These are phyloP conservation scores for Ciona savignyi DNA, from an alignment of 23 tunicate species.

Conservation along the genomic window DNA sequence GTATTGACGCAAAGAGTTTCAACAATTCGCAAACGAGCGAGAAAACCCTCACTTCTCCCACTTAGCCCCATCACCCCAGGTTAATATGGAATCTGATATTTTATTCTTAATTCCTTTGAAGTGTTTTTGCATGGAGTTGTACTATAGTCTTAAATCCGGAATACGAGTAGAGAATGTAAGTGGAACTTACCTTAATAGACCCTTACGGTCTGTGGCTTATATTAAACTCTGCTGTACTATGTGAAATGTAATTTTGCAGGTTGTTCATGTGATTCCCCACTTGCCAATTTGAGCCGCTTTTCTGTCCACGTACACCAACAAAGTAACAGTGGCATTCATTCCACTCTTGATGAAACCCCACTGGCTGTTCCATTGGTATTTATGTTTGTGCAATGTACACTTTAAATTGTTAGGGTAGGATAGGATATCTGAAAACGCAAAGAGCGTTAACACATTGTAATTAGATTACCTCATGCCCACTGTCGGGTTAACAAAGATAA, in stretches of 20 bases:
- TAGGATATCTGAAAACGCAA: too few species aligned
- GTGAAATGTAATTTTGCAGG: too few species aligned
- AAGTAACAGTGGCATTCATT: constrained; percentile 4
- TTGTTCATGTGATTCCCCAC: background rate
- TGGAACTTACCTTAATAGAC: too few species aligned
- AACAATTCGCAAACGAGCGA: constrained; percentile 6
- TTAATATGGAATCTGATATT: background rate
- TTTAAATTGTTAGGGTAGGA: background rate
- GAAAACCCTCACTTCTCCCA: constrained; percentile 9
- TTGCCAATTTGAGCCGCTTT: constrained; percentile 7
- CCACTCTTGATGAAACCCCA: constrained; percentile 27
- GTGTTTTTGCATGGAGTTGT: background rate
- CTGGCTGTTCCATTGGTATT: constrained; percentile 40
- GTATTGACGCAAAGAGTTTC: constrained; percentile 17
- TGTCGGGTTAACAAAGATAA: too few species aligned
- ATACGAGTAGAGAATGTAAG: too few species aligned
- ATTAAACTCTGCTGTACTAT: too few species aligned
- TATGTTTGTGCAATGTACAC: background rate
- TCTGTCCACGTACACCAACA: constrained; percentile 5
- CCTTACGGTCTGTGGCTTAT: too few species aligned
- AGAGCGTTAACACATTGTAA: too few species aligned
- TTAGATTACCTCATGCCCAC: too few species aligned
- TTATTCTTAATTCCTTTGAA: too few species aligned
- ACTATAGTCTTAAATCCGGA: background rate
- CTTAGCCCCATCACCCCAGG: constrained; percentile 24